A percentile compares a stretch with the other conserved stretches of the same genome.
These are phyloP conservation scores for Sarotherodon lohbergeri DNA, from an alignment of 2,113 vertebrate species.

Conservation along the genomic window DNA sequence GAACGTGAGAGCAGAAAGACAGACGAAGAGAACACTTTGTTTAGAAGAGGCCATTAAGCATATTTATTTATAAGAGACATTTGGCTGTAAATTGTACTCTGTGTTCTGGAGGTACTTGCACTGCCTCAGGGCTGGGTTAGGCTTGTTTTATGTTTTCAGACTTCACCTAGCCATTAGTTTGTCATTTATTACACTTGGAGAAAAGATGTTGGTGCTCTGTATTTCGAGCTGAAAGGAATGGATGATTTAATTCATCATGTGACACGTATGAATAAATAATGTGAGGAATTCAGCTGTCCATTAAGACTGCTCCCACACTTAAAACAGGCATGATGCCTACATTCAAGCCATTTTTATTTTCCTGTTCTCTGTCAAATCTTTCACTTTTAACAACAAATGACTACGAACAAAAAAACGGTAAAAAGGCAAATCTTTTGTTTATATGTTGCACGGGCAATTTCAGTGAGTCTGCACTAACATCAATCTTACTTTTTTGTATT, in stretches of 20 bases:
- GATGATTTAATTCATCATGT: not conserved
- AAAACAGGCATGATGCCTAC: not conserved
- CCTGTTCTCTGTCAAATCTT: not conserved
- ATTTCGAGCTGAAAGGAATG: not conserved
- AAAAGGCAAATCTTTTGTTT: not conserved
- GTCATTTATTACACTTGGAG: not conserved
- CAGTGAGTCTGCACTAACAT: not conserved
- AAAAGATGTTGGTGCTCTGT: not conserved
- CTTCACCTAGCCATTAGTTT: not conserved
- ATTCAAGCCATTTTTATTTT: not conserved
- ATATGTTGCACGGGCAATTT: not conserved
- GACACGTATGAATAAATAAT: not conserved
- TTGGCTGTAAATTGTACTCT: not conserved
- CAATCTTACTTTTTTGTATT: not conserved
- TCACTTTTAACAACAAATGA: not conserved
- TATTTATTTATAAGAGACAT: not conserved
- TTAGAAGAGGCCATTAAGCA: not conserved
- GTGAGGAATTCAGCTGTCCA: not conserved
- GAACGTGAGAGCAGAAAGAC: not conserved
- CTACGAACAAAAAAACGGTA: accelerated
- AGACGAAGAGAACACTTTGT: not conserved
- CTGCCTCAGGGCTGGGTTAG: not conserved
- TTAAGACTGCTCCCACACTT: not conserved
- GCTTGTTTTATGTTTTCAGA: not conserved
- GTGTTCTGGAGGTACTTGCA: not conserved